Evolutionary conservation across 2,888 invertebrate species (phyloP).

Genomic region (Cartodere bifasciata): DNA sequence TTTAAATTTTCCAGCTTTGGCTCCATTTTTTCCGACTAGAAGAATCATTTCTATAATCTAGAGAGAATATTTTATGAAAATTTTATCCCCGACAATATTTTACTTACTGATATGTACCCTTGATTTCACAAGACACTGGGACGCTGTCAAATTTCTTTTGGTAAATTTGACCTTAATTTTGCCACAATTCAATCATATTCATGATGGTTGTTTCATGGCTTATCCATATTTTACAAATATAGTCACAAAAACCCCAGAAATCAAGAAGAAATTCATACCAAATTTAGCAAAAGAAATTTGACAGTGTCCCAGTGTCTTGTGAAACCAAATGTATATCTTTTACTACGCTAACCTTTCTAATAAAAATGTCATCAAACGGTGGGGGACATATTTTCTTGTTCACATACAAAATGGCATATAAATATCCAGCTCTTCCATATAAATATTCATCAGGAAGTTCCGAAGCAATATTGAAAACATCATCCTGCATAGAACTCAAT

Average conservation of each 20-base stretch:
- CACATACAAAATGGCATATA: slow-evolving; percentile 65
- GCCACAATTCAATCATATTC: too few relatives aligned
- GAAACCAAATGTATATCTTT: slow-evolving; percentile 9
- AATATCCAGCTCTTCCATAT: slow-evolving; percentile 74
- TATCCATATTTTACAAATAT: too few relatives aligned
- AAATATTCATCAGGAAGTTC: slow-evolving; percentile 68
- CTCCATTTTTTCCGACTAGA: slow-evolving; percentile 48
- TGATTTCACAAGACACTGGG: too few relatives aligned
- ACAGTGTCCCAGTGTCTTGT: too few relatives aligned
- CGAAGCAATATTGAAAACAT: slow-evolving; percentile 39
- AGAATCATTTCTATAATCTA: slow-evolving; percentile 52
- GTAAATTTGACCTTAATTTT: too few relatives aligned
- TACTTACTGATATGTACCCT: too few relatives aligned
- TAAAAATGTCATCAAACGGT: slow-evolving; percentile 43
- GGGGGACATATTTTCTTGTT: slow-evolving; percentile 49
- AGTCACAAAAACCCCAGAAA: background rate
- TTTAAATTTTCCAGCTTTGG: slow-evolving; percentile 39
- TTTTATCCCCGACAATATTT: too few relatives aligned
- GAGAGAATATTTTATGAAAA: too few relatives aligned
- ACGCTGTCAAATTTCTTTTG: too few relatives aligned
- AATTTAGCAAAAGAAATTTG: background rate
- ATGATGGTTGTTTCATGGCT: too few relatives aligned
- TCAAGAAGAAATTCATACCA: slow-evolving; percentile 1
- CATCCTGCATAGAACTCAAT: slow-evolving; percentile 25
- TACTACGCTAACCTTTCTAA: slow-evolving; percentile 54